Evolutionary conservation across 1,140 invertebrate species (phyloP).

Genomic region (Drosophila teissieri): DNA sequence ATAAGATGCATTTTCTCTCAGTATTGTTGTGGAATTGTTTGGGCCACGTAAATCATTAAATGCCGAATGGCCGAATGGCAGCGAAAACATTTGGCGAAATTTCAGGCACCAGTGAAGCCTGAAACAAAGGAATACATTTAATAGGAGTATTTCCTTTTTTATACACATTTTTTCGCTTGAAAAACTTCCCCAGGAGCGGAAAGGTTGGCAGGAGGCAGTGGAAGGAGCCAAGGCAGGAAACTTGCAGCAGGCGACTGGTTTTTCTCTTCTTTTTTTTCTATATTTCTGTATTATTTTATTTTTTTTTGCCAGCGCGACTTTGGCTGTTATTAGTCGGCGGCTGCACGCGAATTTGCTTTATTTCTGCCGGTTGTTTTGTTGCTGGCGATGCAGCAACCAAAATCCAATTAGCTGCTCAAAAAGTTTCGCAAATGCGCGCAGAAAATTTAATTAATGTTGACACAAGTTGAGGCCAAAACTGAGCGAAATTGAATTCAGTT

Average conservation of each 20-base stretch:
- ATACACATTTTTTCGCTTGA: slow-evolving; percentile 56
- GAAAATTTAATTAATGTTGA: slow-evolving; percentile 82
- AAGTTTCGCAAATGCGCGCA: slow-evolving; percentile 74
- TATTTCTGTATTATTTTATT: slow-evolving; percentile 6
- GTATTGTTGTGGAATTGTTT: slow-evolving; percentile 19
- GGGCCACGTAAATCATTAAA: slow-evolving; percentile 70
- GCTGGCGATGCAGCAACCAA: slow-evolving; percentile 60
- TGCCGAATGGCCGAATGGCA: slow-evolving; percentile 52
- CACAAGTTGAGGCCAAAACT: slow-evolving; percentile 63
- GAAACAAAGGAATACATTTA: slow-evolving; percentile 71
- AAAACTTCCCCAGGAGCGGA: slow-evolving; percentile 58
- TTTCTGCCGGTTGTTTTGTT: slow-evolving; percentile 47
- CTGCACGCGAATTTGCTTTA: slow-evolving; percentile 75
- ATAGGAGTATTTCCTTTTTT: slow-evolving; percentile 74
- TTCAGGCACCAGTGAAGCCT: slow-evolving; percentile 65
- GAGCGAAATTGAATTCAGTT: slow-evolving; percentile 55
- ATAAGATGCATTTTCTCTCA: not conserved
- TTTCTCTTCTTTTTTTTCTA: slow-evolving; percentile 23
- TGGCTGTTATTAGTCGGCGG: slow-evolving; percentile 72
- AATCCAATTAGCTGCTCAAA: slow-evolving; percentile 82
- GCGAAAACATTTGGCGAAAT: slow-evolving; percentile 75
- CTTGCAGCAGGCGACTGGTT: slow-evolving; percentile 72
- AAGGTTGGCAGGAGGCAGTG: slow-evolving; percentile 21
- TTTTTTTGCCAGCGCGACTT: slow-evolving; percentile 18
- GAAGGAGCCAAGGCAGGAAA: slow-evolving; percentile 52